Conservation (phyloP, 2,797 vertebrate species). For the Arctocebus calabarensis region DNA sequence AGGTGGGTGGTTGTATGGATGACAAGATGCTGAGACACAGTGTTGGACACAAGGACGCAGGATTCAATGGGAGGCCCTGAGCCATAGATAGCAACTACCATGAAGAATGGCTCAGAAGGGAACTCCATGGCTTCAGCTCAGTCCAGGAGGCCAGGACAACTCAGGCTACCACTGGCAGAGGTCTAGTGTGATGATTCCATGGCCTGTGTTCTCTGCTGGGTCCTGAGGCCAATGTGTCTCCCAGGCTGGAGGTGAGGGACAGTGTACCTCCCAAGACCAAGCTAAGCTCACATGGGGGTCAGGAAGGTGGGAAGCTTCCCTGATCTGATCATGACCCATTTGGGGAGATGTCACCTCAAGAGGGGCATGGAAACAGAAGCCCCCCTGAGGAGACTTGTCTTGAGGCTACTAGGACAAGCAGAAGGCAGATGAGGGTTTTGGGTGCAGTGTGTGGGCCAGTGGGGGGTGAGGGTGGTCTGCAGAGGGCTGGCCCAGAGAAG, state of each 20-base stretch:
- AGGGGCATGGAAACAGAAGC: not conserved
- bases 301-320: not conserved
- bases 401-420: not conserved
- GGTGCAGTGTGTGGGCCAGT: not conserved
- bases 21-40: not conserved
- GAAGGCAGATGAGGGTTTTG: not conserved
- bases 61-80: not conserved
- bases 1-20: not conserved
- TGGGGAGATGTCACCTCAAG: not conserved
- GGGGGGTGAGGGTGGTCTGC: not conserved
- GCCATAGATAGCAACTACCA: not conserved
- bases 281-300: not conserved
- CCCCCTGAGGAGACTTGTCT: not conserved
- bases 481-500: conserved; percentile 18
- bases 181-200: not conserved
- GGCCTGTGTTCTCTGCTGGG: not conserved
- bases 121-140: rapidly evolving
- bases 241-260: not conserved
- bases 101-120: not conserved
- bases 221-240: not conserved
- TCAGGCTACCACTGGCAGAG: not conserved
- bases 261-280: not conserved
- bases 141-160: not conserved
- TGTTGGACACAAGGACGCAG: not conserved
- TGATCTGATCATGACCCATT: not conserved